These are phyloP conservation scores for Dusona sp. DNA, from an alignment of 2,888 invertebrate species.

Conservation along the genomic window DNA sequence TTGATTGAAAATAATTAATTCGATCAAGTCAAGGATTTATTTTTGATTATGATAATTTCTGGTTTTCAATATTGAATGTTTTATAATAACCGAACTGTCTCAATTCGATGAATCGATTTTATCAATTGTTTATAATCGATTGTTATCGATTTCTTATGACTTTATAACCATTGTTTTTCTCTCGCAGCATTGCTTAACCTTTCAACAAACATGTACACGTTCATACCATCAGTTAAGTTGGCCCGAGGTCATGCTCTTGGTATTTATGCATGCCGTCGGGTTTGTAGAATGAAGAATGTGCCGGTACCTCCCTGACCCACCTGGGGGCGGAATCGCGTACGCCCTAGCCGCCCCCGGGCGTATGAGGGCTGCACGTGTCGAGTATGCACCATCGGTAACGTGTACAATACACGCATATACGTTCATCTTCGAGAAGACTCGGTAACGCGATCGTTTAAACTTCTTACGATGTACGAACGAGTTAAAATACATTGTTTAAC, in stretches of 20 bases:
- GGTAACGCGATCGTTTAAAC: constrained; percentile 52
- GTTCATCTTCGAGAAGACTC: constrained; percentile 28
- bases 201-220: constrained; percentile 19
- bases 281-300: constrained; percentile 78
- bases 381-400: constrained; percentile 63
- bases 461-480: constrained; percentile 23
- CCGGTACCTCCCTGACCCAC: constrained; percentile 83
- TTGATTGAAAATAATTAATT: not conserved
- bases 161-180: constrained; percentile 9
- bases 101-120: not conserved
- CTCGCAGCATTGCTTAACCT: constrained; percentile 15
- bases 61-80: not conserved
- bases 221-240: constrained; percentile 54
- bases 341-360: constrained; percentile 84
- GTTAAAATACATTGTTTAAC: constrained; percentile 31
- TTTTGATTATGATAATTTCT: not conserved
- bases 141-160: constrained; percentile 19
- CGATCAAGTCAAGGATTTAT: not conserved
- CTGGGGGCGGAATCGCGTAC: constrained; percentile 84
- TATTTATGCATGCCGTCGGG: constrained; percentile 72
- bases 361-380: constrained; percentile 80
- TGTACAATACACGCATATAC: constrained; percentile 27
- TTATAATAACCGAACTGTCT: not conserved
- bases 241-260: constrained; percentile 60
- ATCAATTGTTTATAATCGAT: not conserved